Conservation (phyloP, 2,797 vertebrate species). For the Enteromius unitaeniatus region DNA sequence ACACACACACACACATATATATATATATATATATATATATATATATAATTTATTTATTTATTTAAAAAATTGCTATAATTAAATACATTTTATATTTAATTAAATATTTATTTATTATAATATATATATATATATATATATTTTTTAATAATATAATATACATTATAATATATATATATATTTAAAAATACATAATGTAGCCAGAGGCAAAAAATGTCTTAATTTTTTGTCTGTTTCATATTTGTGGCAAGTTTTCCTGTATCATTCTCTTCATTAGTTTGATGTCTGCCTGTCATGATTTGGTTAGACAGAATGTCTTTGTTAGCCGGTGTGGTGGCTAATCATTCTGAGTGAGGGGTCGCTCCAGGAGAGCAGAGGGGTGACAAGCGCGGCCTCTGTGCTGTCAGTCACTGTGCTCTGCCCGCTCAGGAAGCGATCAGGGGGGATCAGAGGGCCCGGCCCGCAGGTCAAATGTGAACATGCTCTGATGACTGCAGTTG, state of each 20-base stretch:
- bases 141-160: too few species aligned
- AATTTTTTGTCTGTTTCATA: background rate
- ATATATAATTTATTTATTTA: background rate
- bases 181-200: background rate
- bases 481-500: constrained; percentile 63
- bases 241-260: constrained; percentile 5
- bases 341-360: constrained; percentile 61
- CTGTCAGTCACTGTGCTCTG: constrained; percentile 63
- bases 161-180: background rate
- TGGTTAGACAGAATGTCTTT: constrained; percentile 59
- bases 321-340: constrained; percentile 55
- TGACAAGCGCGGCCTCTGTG: constrained; percentile 70
- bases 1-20: too few species aligned
- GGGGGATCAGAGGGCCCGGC: constrained; percentile 66
- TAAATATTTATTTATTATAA: too few species aligned
- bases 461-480: constrained; percentile 73
- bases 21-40: too few species aligned
- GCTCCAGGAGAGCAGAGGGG: constrained; percentile 49
- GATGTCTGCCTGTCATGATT: constrained; percentile 37
- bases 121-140: too few species aligned
- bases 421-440: constrained; percentile 65
- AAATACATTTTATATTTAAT: too few species aligned
- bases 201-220: background rate
- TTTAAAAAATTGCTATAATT: too few species aligned
- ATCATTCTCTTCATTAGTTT: constrained; percentile 25